Base-by-base conservation (phyloP, 2,888 invertebrate species). In the Phasia obesa region DNA sequence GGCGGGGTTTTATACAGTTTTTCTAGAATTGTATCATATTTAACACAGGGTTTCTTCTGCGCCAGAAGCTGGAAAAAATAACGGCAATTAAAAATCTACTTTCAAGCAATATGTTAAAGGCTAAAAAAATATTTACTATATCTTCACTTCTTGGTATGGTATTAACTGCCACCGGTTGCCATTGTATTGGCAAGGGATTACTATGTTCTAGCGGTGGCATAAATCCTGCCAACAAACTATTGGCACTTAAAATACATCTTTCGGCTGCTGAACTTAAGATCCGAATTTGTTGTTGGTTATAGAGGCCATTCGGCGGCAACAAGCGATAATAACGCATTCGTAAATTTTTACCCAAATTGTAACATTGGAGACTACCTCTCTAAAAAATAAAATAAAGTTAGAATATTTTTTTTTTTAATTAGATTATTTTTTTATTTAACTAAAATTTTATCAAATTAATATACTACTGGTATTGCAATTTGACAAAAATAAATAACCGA, bases 131-230 rank as follows among this genome's bases (percentile, higher is more conserved):
- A 21, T 11, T 71, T 92, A 96, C 97, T 92, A 94, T 94, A 90
- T 97, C 97, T 81, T 93, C 88, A 57, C 92, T 88, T 70, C 93
- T 92, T 0, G 97, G 96, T 31, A 94, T 91, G 0, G 96, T 94
- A 90, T 96, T 96, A 1, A 98, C 94, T 7, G 98, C 96, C 80
- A 98, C 94, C 0, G 98, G 98, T 87, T 96, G 96, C 98, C 98
- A 98, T 0, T 91, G 89, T 73, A 94, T 89, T n/a, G 91, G 91
- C 35, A 84, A 51, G 13, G 47, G 83, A 84, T 91, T 90, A 55
- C 86, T 88, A 71, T 90, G 89, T 60, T 90, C 88, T 78, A 92
- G 86, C 42, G 90, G 91, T n/a, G 92, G 89, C 85, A 93, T 88
- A 84, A 94, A 92, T 0, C 96, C 97, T 0, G 97, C 96, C 47